phyloP scores from a whole-genome alignment of 2,797 vertebrate genomes.

The Clarias fuscus region DNA sequence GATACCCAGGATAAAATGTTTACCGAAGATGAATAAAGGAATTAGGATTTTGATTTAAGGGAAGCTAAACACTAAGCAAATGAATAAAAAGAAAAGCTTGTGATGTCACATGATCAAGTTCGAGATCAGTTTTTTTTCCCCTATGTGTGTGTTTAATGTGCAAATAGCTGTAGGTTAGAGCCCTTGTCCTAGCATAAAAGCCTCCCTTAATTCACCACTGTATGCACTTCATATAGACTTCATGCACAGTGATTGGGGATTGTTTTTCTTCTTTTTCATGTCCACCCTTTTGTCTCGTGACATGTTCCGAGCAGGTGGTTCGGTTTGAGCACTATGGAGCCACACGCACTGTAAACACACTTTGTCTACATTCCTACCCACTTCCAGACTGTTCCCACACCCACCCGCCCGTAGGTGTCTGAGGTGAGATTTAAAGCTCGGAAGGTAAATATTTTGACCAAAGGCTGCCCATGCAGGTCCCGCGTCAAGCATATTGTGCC shows the following conservation, averaged over 20 bases:
- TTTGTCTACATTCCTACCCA: conserved; percentile 25
- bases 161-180: conserved; percentile 3
- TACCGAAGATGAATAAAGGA: not conserved
- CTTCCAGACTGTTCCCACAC: not conserved
- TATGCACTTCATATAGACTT: not conserved
- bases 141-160: not conserved
- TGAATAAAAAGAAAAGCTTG: not conserved
- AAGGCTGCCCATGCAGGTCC: not conserved
- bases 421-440: conserved; percentile 6
- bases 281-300: conserved; percentile 15
- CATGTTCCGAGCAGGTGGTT: not conserved
- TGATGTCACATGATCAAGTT: not conserved
- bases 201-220: not conserved
- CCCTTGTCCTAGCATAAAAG: not conserved
- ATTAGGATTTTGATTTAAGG: not conserved
- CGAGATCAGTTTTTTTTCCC: not conserved
- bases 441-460: conserved; percentile 19
- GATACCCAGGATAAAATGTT: not conserved
- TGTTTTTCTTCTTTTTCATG: conserved; percentile 24
- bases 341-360: conserved; percentile 26
- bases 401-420: not conserved
- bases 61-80: too few species aligned
- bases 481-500: conserved; percentile 12
- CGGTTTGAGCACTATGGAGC: not conserved
- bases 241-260: not conserved